Percentiles rank a stretch among this genome's conserved stretches.
These are phyloP conservation scores for Leucania comma DNA, from an alignment of 2,888 invertebrate species.

Conservation along the genomic window DNA sequence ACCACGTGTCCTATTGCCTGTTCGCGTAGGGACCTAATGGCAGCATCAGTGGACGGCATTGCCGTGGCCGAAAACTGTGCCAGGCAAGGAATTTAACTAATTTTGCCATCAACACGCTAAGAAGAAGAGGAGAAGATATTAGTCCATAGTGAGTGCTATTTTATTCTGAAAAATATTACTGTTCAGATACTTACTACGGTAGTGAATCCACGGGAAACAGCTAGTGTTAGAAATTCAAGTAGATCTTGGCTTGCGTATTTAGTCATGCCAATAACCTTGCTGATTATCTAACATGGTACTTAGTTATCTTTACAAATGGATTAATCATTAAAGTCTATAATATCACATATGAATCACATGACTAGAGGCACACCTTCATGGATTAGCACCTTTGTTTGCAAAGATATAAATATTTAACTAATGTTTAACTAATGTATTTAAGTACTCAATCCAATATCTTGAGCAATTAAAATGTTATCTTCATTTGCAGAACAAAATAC, in stretches of 20 bases:
- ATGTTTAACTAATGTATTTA: not conserved
- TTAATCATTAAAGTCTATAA: not conserved
- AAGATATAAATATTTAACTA: not conserved
- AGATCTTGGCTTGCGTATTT: not conserved
- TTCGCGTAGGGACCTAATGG: too few relatives aligned
- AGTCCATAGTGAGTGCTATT: too few relatives aligned
- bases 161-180: too few relatives aligned
- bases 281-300: constrained; percentile 14
- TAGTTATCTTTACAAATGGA: constrained; percentile 3
- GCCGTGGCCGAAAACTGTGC: too few relatives aligned
- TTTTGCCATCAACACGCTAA: too few relatives aligned
- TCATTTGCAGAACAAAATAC: not conserved
- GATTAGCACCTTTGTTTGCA: not conserved
- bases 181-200: too few relatives aligned
- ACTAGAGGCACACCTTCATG: constrained; percentile 10
- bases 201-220: too few relatives aligned
- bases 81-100: too few relatives aligned
- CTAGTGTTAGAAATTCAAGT: too few relatives aligned
- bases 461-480: not conserved
- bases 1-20: too few relatives aligned
- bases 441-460: not conserved
- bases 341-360: constrained; percentile 13
- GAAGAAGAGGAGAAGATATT: too few relatives aligned
- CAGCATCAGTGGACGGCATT: too few relatives aligned
- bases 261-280: not conserved